Conservation (phyloP, 2,797 vertebrate species). For the Thripadectes ignobilis region DNA sequence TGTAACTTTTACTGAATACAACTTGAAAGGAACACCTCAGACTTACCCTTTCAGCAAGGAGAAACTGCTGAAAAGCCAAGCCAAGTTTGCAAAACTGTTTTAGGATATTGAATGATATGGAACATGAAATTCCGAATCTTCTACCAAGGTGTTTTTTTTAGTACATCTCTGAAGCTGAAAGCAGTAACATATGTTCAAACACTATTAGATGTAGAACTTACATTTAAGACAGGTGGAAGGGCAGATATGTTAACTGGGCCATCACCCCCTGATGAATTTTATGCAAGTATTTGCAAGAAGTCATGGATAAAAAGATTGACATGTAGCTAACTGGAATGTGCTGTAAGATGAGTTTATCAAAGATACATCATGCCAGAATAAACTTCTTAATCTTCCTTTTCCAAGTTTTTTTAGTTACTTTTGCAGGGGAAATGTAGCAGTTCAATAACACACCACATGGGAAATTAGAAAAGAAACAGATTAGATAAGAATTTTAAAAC, state of each 20-base stretch:
- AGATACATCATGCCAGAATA: not conserved
- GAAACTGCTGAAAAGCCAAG: not conserved
- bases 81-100: not conserved
- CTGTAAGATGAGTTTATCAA: not conserved
- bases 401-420: not conserved
- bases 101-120: not conserved
- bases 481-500: not conserved
- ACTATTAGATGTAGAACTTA: not conserved
- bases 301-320: not conserved
- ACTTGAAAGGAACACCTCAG: not conserved
- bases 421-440: not conserved
- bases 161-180: not conserved
- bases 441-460: not conserved
- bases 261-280: not conserved
- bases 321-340: not conserved
- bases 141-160: not conserved
- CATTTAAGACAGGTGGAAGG: not conserved
- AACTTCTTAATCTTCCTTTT: not conserved
- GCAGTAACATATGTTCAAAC: not conserved
- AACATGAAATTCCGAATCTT: not conserved
- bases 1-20: not conserved
- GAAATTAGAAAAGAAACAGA: not conserved
- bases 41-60: not conserved
- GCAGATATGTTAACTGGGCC: not conserved
- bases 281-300: not conserved